phyloP scores from a whole-genome alignment of 2,888 invertebrate genomes.

The Bombylius discolor region DNA sequence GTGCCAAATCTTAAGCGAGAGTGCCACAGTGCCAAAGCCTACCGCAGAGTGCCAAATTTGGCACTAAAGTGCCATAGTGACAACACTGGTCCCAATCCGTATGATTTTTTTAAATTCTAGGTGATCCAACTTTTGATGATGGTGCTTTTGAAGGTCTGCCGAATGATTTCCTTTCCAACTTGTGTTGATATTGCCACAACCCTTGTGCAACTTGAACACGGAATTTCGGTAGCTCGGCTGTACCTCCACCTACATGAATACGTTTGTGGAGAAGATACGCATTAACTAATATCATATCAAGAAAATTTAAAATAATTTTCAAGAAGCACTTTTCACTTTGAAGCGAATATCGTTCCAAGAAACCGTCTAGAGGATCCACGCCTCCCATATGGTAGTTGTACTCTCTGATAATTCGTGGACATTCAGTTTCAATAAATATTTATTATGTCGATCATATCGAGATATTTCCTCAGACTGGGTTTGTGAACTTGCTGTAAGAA shows the following conservation, averaged over 20 bases:
- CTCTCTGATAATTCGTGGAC: conserved; percentile 2
- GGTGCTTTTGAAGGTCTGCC: background rate
- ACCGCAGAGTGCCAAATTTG: no score
- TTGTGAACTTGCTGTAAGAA: background rate
- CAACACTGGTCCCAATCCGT: background rate
- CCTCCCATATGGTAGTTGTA: conserved; percentile 8
- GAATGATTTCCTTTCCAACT: background rate
- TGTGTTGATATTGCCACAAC: background rate
- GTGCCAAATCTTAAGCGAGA: no score
- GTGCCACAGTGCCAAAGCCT: no score
- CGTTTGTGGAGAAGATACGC: conserved; percentile 4
- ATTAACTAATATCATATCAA: conserved; percentile 6
- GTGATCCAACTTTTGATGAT: background rate
- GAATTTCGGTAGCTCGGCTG: conserved; percentile 4
- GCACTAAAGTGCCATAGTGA: no score
- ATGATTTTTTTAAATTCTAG: background rate
- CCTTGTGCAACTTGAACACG: background rate
- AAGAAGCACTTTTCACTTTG: conserved; percentile 12
- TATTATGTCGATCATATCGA: conserved; percentile 1
- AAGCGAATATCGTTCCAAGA: conserved; percentile 10
- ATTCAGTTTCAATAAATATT: conserved; percentile 1
- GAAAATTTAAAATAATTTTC: conserved; percentile 7
- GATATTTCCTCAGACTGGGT: conserved; percentile 4
- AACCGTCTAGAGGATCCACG: conserved; percentile 7
- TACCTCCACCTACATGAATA: background rate